Evolutionary conservation across 2,888 invertebrate species (phyloP), one percentile per base, ranked within the genome.

Genomic region (Ennomos quercinarius): DNA sequence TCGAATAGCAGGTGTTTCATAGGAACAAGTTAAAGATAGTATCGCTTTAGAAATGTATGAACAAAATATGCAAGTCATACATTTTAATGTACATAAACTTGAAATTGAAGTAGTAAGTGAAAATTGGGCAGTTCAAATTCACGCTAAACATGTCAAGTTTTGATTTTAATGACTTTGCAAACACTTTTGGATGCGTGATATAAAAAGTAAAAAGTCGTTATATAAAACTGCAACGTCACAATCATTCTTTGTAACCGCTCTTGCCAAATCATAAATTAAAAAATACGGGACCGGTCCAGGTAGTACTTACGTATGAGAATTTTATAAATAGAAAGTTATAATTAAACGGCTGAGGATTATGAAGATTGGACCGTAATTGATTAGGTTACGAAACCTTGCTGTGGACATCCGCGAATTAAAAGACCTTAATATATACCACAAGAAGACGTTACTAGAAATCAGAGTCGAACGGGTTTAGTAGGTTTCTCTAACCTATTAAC

Each of bases 401-500:
- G 72, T 80, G 82, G 78, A 84, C 66, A 77, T 85, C 83, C 84
- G 82, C 63, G 41, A 63, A 61, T 53, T 55, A 54, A 57, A 40
- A 64, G 67, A 48, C 34, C n/a, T 39, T 12, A 27, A 8, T 43
- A 17, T 57, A 71, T 38, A 68, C 78, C 72, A 58, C 75, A 73
- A 65, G 71, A 73, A 80, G 84, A 86, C 72, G 85, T 78, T 65
- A 67, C 80, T 84, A 87, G 87, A 87, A 86, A 87, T 83, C 82
- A 67, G 70, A 74, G 71, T 57, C 67, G 76, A 81, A 83, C 84
- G 74, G 79, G 84, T 85, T 76, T 77, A 69, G 74, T 78, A 78
- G 83, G 83, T 89, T 89, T 89, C 90, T 89, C 90, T 87, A 83
- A 84, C 85, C 87, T 83, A 86, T 89, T 87, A 89, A 91, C 81